These are phyloP conservation scores for Cinara cedri DNA, from an alignment of 2,888 invertebrate species.

Conservation along the genomic window DNA sequence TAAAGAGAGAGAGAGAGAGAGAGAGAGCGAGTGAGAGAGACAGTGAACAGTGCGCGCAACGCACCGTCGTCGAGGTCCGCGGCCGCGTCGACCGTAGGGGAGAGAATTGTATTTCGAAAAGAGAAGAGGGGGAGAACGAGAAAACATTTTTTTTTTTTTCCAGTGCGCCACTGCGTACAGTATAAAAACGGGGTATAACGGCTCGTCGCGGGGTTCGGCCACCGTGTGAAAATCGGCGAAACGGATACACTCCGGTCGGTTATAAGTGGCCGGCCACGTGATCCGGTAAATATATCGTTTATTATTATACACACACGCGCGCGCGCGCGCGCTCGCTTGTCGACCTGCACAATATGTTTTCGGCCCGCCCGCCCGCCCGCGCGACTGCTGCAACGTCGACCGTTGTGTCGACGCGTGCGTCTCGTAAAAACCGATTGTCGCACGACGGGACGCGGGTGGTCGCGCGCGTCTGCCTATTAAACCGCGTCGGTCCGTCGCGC, in stretches of 20 bases:
- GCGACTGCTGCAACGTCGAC: not conserved
- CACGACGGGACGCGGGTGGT: conserved; percentile 2
- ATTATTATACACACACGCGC: conserved; percentile 32
- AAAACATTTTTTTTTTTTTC: not conserved
- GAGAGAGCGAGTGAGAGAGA: too few species aligned
- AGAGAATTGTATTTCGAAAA: not conserved
- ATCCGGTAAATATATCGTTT: conserved; percentile 56
- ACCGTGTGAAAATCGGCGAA: conserved; percentile 56
- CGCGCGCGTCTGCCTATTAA: conserved; percentile 5
- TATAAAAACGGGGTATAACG: not conserved
- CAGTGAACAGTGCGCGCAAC: too few species aligned
- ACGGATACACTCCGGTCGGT: conserved; percentile 54
- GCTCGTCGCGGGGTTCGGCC: not conserved
- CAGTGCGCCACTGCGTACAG: not conserved
- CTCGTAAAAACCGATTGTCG: conserved; percentile 45
- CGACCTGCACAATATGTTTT: conserved; percentile 56
- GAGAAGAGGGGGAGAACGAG: not conserved
- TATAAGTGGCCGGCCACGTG: conserved; percentile 53
- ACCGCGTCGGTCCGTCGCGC: not conserved
- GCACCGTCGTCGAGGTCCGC: conserved; percentile 8
- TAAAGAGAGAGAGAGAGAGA: too few species aligned
- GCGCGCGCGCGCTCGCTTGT: not conserved
- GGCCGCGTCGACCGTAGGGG: not conserved
- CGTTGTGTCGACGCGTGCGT: conserved; percentile 35
- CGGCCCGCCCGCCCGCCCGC: not conserved